Evolutionary conservation across 2,888 invertebrate genomes (phyloP).

Genomic region (Trichogramma dendrolimi): DNA sequence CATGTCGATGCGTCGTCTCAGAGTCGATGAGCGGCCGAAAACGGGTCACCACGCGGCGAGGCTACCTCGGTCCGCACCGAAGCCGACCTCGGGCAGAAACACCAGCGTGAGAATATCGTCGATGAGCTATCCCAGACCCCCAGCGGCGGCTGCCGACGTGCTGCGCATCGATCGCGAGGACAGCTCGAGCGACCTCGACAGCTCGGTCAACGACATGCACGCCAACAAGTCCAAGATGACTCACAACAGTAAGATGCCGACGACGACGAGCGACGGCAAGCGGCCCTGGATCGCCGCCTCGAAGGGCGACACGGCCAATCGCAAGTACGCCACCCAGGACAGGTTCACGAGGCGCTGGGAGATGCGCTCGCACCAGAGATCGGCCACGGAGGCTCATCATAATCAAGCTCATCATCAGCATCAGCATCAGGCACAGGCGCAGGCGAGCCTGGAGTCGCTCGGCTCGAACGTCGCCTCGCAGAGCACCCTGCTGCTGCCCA

Average conservation of each 20-base stretch:
- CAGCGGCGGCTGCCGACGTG: background rate
- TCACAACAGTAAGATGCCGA: background rate
- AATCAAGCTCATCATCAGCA: too few relatives aligned
- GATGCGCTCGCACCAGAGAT: background rate
- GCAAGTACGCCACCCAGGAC: constrained; percentile 8
- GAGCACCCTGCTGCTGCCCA: too few relatives aligned
- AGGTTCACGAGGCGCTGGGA: constrained; percentile 2
- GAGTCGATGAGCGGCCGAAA: constrained; percentile 13
- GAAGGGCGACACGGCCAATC: constrained; percentile 4
- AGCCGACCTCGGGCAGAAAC: background rate
- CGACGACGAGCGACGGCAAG: background rate
- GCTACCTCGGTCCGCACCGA: background rate
- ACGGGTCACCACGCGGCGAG: background rate
- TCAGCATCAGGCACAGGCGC: too few relatives aligned
- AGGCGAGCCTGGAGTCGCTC: too few relatives aligned
- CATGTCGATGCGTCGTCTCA: background rate
- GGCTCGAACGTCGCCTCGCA: too few relatives aligned
- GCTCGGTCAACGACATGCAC: constrained; percentile 4
- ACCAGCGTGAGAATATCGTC: background rate
- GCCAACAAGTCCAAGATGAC: background rate
- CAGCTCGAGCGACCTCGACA: constrained; percentile 10
- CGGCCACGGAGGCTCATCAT: background rate
- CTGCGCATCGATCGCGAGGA: constrained; percentile 12
- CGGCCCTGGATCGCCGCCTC: constrained; percentile 7
- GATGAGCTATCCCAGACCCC: background rate